phyloP scores from a whole-genome alignment of 1,140 invertebrate genomes.

The Druon quercuslanigerum region DNA sequence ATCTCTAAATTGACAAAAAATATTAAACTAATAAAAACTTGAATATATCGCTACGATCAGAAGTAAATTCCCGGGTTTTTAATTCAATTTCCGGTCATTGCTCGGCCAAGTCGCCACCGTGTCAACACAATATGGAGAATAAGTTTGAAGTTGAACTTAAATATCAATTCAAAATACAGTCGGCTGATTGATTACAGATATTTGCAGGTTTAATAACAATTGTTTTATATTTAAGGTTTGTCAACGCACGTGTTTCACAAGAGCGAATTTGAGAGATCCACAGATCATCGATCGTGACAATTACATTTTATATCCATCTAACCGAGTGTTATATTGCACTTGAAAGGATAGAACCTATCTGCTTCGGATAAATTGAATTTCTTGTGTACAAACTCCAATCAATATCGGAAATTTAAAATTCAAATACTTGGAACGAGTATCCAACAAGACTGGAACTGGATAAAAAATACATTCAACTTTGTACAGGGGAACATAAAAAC shows the following conservation, averaged over 20 bases:
- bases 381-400: conserved; percentile 4
- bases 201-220: conserved; percentile 42
- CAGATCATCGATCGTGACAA: conserved; percentile 6
- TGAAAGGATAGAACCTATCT: background rate
- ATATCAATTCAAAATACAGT: background rate
- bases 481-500: background rate
- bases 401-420: background rate
- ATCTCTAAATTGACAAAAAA: no score
- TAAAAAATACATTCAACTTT: background rate
- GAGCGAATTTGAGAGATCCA: conserved; percentile 22
- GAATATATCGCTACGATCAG: no score
- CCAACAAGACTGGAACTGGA: background rate
- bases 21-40: no score
- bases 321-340: conserved; percentile 17
- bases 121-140: background rate
- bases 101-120: background rate
- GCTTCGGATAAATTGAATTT: background rate
- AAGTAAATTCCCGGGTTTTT: no score
- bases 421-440: background rate
- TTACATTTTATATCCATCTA: conserved; percentile 32
- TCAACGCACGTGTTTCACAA: conserved; percentile 39
- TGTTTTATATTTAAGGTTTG: conserved; percentile 31
- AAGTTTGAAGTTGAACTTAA: background rate
- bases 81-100: no score
- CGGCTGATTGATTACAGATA: conserved; percentile 20